Evolutionary conservation across 2,797 vertebrate genomes (phyloP), one percentile per base, ranked within the genome.

Genomic region (Xiphorhynchus erythropygius): DNA sequence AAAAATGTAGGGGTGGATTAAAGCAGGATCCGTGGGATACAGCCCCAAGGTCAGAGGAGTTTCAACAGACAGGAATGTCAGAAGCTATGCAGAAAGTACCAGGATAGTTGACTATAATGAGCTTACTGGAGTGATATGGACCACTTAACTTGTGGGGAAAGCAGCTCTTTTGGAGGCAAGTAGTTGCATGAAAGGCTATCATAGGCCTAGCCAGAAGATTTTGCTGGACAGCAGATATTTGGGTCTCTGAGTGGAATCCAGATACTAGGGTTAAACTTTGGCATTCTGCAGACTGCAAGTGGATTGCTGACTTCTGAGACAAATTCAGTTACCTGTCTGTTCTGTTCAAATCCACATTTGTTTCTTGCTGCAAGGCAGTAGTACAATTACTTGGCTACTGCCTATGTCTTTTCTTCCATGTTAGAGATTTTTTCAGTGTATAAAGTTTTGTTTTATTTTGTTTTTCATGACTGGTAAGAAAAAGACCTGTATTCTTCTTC

Each of bases 21-120:
- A 93, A 95, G 68, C 63, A 87, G 59, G 47, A 93, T 82, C 84
- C 3, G 25, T 96, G 90, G 90, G 83, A 92, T 94, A 85, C 74
- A 83, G 87, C 87, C 83, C 41, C 39, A 44, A 85, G 86, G 69
- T 93, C 76, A 59, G 50, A 87, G 60, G 64, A 88, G 46, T 89
- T 95, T 89, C 80, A 78, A 68, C 70, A 95, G 79, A 69, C 27
- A 73, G 75, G 47, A 94, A 85, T 86, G 65, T 93, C 71, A 94
- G 53, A 93, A 93, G 60, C 67, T 79, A 73, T 93, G 55, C 75
- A 77, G 71, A 84, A 91, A 83, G 63, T 57, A 37, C 56, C 35
- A 47, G 13, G 9, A 12, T 1, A 1, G 47, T 44, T 87, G 44
- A 59, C 69, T 69, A 30, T 49, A 82, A 47, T 59, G 59, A 87